Evolutionary conservation across 2,888 invertebrate species (phyloP).

Genomic region (Dolichopus griseipennis): DNA sequence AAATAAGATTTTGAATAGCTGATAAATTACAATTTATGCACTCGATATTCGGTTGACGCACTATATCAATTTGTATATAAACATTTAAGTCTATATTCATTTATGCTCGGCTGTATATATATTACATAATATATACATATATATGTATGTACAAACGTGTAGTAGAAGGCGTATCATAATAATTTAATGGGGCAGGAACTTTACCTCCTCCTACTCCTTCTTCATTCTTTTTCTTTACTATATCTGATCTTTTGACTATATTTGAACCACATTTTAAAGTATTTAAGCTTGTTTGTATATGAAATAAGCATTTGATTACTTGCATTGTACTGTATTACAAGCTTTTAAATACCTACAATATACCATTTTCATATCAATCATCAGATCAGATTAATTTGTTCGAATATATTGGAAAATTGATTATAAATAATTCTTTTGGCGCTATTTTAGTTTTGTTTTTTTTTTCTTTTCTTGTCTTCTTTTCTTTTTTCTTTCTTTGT

Average conservation of each 20-base stretch:
- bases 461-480: too few relatives aligned
- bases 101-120: not conserved
- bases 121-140: not conserved
- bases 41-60: not conserved
- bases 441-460: not conserved
- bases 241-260: not conserved
- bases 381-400: not conserved
- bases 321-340: too few relatives aligned
- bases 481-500: too few relatives aligned
- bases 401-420: not conserved
- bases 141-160: not conserved
- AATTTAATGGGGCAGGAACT: constrained; percentile 4
- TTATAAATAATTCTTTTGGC: constrained; percentile 2
- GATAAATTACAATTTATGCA: constrained; percentile 1
- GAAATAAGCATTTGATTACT: too few relatives aligned
- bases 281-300: too few relatives aligned
- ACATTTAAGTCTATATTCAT: too few relatives aligned
- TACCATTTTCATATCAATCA: not conserved
- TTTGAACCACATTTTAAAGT: too few relatives aligned
- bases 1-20: not conserved
- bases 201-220: not conserved
- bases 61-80: not conserved
- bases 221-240: too few relatives aligned
- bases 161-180: not conserved
- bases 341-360: not conserved